Conservation (phyloP, 23 tunicate genomes). For the Oikopleura albicans region DNA sequence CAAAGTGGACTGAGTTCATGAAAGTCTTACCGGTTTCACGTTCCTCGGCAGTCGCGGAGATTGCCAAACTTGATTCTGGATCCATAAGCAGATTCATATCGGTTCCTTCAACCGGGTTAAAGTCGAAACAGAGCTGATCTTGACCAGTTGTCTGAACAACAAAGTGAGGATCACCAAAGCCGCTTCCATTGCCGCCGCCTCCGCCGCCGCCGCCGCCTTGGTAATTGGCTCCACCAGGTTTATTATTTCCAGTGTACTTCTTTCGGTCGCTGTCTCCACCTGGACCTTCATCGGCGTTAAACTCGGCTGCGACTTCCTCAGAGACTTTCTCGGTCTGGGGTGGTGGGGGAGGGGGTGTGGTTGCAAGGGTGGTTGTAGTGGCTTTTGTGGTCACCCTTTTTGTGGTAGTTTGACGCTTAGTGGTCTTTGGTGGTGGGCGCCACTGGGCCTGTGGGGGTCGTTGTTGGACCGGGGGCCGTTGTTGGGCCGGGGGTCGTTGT, state of each 20-base stretch:
- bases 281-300: not conserved
- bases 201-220: not conserved
- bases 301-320: not conserved
- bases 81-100: conserved; percentile 2
- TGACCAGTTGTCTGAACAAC: not conserved
- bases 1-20: not conserved
- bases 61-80: not conserved
- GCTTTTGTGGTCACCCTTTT: too few relatives aligned
- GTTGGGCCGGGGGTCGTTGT: not conserved
- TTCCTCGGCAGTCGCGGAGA: not conserved
- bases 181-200: not conserved
- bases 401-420: too few relatives aligned
- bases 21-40: not conserved
- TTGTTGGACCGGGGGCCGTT: not conserved
- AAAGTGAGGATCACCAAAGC: not conserved
- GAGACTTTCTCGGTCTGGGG: not conserved
- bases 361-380: not conserved
- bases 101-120: conserved; percentile 1
- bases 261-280: not conserved
- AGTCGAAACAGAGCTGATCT: not conserved
- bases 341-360: not conserved
- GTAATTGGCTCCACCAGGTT: not conserved
- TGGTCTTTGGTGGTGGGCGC: too few relatives aligned
- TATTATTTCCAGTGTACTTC: too few relatives aligned
- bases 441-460: too few relatives aligned